Evolutionary conservation across 2,113 vertebrate genomes (phyloP).

Genomic region (Microtus ochrogaster): DNA sequence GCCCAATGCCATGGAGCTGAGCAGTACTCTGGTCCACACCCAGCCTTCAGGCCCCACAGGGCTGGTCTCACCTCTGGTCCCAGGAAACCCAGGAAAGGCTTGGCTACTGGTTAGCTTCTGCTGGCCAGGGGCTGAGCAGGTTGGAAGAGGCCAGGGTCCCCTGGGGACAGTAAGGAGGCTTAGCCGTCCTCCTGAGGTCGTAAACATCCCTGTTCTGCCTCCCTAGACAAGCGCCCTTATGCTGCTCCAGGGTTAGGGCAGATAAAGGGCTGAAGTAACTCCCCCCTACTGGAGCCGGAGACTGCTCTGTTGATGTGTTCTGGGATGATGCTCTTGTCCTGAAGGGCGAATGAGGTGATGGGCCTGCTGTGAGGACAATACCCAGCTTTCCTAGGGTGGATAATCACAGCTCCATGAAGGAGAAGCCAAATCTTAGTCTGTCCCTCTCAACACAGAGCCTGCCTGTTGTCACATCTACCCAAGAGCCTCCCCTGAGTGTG

Average conservation of each 20-base stretch:
- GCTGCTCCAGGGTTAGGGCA: not conserved
- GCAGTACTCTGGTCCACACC: not conserved
- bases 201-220: not conserved
- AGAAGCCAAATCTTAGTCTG: not conserved
- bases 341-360: not conserved
- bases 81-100: not conserved
- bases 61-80: not conserved
- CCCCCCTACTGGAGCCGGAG: not conserved
- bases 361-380: not conserved
- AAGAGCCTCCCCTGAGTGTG: not conserved
- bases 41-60: too few relatives aligned
- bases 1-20: not conserved
- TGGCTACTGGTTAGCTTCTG: not conserved
- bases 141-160: not conserved
- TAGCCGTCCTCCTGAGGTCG: not conserved
- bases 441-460: not conserved
- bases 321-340: not conserved
- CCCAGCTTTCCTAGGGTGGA: not conserved
- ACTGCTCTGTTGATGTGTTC: not conserved
- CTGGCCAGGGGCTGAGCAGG: not conserved
- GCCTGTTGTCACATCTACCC: not conserved
- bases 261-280: not conserved
- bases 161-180: not conserved
- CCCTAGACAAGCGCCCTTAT: not conserved
- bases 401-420: not conserved